phyloP scores from a whole-genome alignment of 2,888 invertebrate genomes.

The Erpobdella octoculata region DNA sequence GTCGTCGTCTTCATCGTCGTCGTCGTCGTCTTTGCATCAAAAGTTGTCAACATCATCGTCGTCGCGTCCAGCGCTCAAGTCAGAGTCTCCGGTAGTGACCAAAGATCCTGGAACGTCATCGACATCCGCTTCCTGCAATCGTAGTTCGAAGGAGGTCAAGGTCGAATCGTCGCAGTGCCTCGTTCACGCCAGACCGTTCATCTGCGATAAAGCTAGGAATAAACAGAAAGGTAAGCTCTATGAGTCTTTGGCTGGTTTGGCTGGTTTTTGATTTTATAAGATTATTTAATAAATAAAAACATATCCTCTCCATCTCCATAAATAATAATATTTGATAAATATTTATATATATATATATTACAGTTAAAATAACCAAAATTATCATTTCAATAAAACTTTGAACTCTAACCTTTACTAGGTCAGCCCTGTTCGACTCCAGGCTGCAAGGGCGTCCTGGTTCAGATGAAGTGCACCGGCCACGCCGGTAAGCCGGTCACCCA shows the following conservation, averaged over 20 bases:
- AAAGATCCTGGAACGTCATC: too few species aligned
- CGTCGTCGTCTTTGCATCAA: not conserved
- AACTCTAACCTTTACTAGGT: not conserved
- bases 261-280: not conserved
- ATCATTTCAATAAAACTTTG: not conserved
- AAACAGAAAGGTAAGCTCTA: constrained; percentile 27
- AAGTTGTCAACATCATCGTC: not conserved
- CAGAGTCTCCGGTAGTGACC: not conserved
- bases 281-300: not conserved
- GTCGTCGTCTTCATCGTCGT: not conserved
- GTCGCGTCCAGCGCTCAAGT: not conserved
- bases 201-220: constrained; percentile 31
- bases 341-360: not conserved
- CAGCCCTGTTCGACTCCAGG: constrained; percentile 25
- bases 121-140: not conserved
- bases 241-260: too few species aligned
- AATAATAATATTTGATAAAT: not conserved
- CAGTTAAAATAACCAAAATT: too few species aligned
- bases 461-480: constrained; percentile 29
- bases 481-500: constrained; percentile 31
- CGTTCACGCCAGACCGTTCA: constrained; percentile 28
- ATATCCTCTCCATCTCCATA: not conserved
- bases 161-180: too few species aligned
- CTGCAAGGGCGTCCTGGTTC: constrained; percentile 26
- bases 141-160: not conserved